A percentile compares a stretch with the other conserved stretches of the same genome.
phyloP scores from a whole-genome alignment of 2,888 invertebrate genomes.

The Pyrochroa serraticornis region DNA sequence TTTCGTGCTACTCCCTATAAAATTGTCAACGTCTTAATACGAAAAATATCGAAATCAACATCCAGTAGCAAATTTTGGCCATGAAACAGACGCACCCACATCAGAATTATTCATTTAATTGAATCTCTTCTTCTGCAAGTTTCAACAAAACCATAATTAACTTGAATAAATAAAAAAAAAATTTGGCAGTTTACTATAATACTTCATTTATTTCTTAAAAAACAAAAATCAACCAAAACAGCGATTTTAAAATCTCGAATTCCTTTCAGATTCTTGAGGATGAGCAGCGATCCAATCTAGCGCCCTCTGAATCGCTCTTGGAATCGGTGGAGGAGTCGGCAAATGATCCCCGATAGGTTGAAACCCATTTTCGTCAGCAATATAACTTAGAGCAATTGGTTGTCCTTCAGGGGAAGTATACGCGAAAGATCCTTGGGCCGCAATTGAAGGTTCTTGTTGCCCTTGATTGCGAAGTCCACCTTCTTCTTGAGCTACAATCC shows the following conservation, averaged over 20 bases:
- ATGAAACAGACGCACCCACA: too few species aligned
- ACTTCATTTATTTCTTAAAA: background rate
- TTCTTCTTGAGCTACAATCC: constrained; percentile 66
- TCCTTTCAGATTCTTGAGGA: constrained; percentile 50
- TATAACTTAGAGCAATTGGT: constrained; percentile 55
- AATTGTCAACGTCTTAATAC: too few species aligned
- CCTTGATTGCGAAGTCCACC: constrained; percentile 62
- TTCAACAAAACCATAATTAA: too few species aligned
- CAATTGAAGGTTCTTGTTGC: constrained; percentile 56
- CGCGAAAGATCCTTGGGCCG: constrained; percentile 60
- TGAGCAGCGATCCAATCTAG: constrained; percentile 53
- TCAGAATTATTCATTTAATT: too few species aligned
- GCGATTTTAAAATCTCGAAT: background rate
- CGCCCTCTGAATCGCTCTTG: constrained; percentile 44
- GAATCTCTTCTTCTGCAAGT: too few species aligned
- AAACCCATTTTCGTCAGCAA: constrained; percentile 46
- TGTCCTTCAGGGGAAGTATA: constrained; percentile 47
- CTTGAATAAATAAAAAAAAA: background rate
- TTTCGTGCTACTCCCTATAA: too few species aligned
- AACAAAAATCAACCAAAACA: background rate
- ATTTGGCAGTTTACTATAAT: background rate
- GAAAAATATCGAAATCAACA: too few species aligned
- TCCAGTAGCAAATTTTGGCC: too few species aligned
- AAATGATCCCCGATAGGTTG: constrained; percentile 45
- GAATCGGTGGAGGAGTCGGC: constrained; percentile 54